phyloP scores from a whole-genome alignment of 2,113 vertebrate genomes.

The Caranx ignobilis region DNA sequence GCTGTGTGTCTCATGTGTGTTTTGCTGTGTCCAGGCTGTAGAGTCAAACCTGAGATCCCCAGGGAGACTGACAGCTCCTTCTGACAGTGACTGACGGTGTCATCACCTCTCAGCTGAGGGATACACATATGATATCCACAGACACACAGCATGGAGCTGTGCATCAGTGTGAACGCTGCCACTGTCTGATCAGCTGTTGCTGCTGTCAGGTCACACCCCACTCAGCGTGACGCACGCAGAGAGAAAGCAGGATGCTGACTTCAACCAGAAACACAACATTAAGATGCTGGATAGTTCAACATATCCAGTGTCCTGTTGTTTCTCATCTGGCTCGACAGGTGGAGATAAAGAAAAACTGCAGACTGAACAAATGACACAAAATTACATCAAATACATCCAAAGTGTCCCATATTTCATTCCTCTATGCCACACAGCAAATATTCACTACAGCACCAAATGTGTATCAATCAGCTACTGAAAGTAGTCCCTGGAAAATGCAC shows the following conservation, averaged over 20 bases:
- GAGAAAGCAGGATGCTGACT: constrained; percentile 33
- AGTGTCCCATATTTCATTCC: too few species aligned
- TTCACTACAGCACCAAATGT: too few species aligned
- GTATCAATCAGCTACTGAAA: too few species aligned
- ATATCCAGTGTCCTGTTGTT: not conserved
- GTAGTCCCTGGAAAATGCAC: too few species aligned
- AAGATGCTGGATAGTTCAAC: not conserved
- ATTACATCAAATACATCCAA: too few species aligned
- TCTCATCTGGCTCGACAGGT: constrained; percentile 26
- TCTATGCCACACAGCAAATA: too few species aligned
- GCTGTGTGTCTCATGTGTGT: not conserved
- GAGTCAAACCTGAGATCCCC: not conserved
- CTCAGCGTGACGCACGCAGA: constrained; percentile 21
- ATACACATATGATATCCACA: not conserved
- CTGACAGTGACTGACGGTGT: too few species aligned
- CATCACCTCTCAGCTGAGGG: not conserved
- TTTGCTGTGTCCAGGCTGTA: not conserved
- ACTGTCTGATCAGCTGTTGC: constrained; percentile 49
- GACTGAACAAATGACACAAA: too few species aligned
- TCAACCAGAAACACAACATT: constrained; percentile 35
- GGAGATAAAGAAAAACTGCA: not conserved
- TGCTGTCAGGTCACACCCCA: constrained; percentile 26
- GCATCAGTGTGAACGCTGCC: not conserved
- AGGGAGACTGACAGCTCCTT: not conserved
- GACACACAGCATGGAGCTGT: not conserved